Evolutionary conservation across 2,113 vertebrate species (phyloP).

Genomic region (Oncorhynchus mykiss): DNA sequence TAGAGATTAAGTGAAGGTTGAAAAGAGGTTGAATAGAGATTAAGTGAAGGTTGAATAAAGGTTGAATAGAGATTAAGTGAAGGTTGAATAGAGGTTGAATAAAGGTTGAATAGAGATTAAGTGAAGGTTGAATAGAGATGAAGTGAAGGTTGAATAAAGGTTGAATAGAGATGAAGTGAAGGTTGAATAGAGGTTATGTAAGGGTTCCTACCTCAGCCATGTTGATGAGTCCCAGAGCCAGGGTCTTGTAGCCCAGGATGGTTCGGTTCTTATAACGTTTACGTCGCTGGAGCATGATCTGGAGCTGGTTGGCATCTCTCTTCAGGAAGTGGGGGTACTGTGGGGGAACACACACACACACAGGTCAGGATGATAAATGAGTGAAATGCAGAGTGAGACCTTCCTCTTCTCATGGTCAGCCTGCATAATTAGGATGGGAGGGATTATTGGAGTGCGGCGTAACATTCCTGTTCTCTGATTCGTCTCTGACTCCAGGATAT

Average conservation of each 20-base stretch:
- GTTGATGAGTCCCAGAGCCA: slow-evolving; percentile 89
- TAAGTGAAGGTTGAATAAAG: no score
- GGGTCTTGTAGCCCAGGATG: slow-evolving; percentile 90
- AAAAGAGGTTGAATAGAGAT: not conserved
- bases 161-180: no score
- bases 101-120: no score
- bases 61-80: no score
- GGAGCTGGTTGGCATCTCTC: slow-evolving; percentile 89
- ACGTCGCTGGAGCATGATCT: slow-evolving; percentile 89
- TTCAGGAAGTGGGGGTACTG: slow-evolving; percentile 93
- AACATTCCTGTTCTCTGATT: slow-evolving; percentile 21
- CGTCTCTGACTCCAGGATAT: slow-evolving; percentile 8
- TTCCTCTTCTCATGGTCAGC: slow-evolving; percentile 1
- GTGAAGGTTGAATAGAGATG: no score
- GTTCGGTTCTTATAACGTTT: slow-evolving; percentile 92
- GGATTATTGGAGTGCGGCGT: slow-evolving; percentile 5
- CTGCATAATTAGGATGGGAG: slow-evolving; percentile 9
- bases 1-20: not conserved
- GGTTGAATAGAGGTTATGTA: no score
- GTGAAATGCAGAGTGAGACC: no score
- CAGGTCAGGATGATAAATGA: not conserved
- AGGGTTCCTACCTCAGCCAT: slow-evolving; percentile 84
- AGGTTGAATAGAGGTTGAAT: no score
- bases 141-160: no score
- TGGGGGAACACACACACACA: not conserved